These are phyloP conservation scores for Aphodius sticticus DNA, from an alignment of 2,888 invertebrate genomes.

Conservation along the genomic window DNA sequence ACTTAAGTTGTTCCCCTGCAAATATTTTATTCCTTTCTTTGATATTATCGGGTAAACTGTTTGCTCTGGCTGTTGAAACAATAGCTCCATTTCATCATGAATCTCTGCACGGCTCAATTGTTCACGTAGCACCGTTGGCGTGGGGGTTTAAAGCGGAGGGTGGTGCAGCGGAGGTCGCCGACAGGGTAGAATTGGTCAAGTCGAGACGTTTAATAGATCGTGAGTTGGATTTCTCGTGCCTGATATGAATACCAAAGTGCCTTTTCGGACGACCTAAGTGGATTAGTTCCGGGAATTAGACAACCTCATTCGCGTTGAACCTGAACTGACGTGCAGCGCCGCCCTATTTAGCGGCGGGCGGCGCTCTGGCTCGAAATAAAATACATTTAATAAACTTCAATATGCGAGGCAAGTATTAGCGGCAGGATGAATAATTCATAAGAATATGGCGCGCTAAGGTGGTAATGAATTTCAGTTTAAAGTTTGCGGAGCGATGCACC, in stretches of 20 bases:
- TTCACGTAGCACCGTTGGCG: background rate
- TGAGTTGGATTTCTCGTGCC: constrained; percentile 4
- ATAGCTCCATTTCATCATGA: too few species aligned
- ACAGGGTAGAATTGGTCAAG: background rate
- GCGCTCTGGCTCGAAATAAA: background rate
- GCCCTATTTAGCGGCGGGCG: background rate
- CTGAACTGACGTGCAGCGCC: background rate
- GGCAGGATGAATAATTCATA: background rate
- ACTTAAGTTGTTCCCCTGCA: too few species aligned
- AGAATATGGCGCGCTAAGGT: background rate
- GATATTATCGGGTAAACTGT: too few species aligned
- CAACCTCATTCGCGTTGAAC: background rate
- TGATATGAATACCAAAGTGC: background rate
- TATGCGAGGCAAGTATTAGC: background rate
- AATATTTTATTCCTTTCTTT: too few species aligned
- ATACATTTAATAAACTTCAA: background rate
- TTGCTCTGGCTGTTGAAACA: too few species aligned
- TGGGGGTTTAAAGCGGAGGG: background rate
- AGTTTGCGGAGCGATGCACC: background rate
- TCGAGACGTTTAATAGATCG: background rate
- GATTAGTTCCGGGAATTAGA: constrained; percentile 4
- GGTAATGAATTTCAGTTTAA: background rate
- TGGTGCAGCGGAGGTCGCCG: background rate
- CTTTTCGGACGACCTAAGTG: background rate
- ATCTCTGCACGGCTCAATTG: too few species aligned